Evolutionary conservation across 2,888 invertebrate species (phyloP), one percentile per base, ranked within the genome.

Genomic region (Mycalesis mineus): DNA sequence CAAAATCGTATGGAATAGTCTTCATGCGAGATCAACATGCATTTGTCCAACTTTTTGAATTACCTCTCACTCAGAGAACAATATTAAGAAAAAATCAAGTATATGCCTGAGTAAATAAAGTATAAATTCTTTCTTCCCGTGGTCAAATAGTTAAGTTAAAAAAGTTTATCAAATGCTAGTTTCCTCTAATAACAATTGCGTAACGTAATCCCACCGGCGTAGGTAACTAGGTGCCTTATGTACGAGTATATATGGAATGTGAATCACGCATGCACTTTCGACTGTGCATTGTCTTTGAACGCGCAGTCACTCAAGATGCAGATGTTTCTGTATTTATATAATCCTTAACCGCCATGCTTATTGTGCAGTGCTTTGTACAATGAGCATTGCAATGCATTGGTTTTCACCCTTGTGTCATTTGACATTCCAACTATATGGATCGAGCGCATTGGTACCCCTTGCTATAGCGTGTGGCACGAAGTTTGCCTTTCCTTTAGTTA

Each of bases 261-360:
- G 61, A 61, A 53, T 61, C 61, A 61, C 37, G 53, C 52, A 44
- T 37, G 55, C 49, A 44, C 58, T 61, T 61, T 61, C 58, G 52
- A 61, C 53, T 45, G 17, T 48, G 29, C 53, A 58, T 58, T 58
- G 55, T 47, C 47, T 47, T 31, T 55, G 51, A 36, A 39, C 42
- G 51, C 15, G 50, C 51, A 48, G 33, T 37, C 42, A 49, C 44
- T 58, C 42, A 55, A 45, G 52, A 58, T 45, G 48, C 47, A 49
- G 50, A 49, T 58, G 48, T 58, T 48, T 51, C 41, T 50, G 31
- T 28, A 37, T 39, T 29, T 37, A 28, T 45, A 57, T 51, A 44
- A 57, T 36, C 14, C 37, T 39, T 15, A 44, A 57, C 50, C 36
- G 37, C 14, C 37, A 40, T 29, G 14, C 29, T 37, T 39, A 42